Conservation (phyloP, 2,797 vertebrate genomes). For the Phyllotis vaccarum region DNA sequence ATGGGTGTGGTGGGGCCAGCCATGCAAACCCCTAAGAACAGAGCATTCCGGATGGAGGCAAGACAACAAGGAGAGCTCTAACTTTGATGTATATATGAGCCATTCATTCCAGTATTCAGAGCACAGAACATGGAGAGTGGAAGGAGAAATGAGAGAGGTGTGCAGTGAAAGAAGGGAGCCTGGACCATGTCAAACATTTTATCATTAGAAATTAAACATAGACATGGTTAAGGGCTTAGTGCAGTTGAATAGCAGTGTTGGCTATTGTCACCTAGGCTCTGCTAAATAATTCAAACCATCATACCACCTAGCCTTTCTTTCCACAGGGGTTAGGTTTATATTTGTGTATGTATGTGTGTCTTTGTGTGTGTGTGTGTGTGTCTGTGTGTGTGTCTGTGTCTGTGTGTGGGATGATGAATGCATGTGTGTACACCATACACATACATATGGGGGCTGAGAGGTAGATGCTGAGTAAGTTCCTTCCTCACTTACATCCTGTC, state of each 20-base stretch:
- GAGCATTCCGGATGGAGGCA: not conserved
- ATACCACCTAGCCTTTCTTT: not conserved
- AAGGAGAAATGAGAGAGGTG: rapidly evolving
- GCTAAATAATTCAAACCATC: not conserved
- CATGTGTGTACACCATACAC: no score
- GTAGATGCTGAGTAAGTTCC: not conserved
- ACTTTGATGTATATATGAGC: no score
- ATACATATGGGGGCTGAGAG: not conserved
- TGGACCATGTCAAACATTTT: not conserved
- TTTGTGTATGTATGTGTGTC: no score
- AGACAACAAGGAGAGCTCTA: not conserved
- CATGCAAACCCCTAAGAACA: not conserved
- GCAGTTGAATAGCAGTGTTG: not conserved
- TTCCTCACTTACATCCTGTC: not conserved
- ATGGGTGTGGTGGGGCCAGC: not conserved
- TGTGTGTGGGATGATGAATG: not conserved
- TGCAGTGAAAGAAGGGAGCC: not conserved
- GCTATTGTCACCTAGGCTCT: not conserved
- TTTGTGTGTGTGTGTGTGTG: no score
- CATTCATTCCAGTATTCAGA: not conserved
- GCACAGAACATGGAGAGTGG: not conserved
- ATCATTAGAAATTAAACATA: not conserved
- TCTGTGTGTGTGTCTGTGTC: not conserved
- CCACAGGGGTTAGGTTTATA: not conserved
- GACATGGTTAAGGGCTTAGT: not conserved